These are phyloP conservation scores for Neelides folsomi DNA, from an alignment of 2,888 invertebrate genomes.

Conservation along the genomic window DNA sequence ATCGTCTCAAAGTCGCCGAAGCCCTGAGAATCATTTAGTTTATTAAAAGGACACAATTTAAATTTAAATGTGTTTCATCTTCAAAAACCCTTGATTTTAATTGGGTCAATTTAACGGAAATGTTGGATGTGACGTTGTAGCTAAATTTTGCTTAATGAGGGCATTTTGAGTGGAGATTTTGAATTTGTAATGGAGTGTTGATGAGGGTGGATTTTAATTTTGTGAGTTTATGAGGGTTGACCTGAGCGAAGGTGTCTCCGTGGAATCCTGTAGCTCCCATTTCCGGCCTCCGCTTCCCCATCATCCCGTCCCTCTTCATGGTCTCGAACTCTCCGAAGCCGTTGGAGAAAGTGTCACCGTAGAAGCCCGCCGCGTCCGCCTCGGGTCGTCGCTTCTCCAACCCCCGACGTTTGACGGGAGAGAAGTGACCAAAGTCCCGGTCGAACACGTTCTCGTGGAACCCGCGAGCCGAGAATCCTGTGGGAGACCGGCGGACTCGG, in stretches of 20 bases:
- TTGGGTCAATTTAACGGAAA: no score
- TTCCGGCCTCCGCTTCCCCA: conserved; percentile 23
- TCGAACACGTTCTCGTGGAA: conserved; percentile 33
- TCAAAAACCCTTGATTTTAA: no score
- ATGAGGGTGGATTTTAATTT: no score
- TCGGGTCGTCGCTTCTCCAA: conserved; percentile 29
- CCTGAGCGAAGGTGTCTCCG: conserved; percentile 26
- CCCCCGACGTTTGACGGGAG: conserved; percentile 29
- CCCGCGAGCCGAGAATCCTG: conserved; percentile 32
- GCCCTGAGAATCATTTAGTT: conserved; percentile 21
- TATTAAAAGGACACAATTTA: neutral
- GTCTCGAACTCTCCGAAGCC: conserved; percentile 34
- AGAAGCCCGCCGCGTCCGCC: conserved; percentile 30
- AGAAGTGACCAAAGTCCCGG: conserved; percentile 32
- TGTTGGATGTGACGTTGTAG: no score
- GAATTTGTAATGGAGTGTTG: no score
- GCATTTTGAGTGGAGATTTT: no score
- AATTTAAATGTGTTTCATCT: neutral
- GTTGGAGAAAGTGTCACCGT: conserved; percentile 31
- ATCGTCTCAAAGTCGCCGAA: conserved; percentile 30
- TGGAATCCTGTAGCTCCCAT: conserved; percentile 29
- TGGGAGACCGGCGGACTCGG: conserved; percentile 30
- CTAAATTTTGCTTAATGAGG: no score
- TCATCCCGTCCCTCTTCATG: conserved; percentile 19
- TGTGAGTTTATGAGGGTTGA: neutral